These are phyloP conservation scores for Vanacampus margaritifer DNA, from an alignment of 2,113 vertebrate genomes.

Conservation along the genomic window DNA sequence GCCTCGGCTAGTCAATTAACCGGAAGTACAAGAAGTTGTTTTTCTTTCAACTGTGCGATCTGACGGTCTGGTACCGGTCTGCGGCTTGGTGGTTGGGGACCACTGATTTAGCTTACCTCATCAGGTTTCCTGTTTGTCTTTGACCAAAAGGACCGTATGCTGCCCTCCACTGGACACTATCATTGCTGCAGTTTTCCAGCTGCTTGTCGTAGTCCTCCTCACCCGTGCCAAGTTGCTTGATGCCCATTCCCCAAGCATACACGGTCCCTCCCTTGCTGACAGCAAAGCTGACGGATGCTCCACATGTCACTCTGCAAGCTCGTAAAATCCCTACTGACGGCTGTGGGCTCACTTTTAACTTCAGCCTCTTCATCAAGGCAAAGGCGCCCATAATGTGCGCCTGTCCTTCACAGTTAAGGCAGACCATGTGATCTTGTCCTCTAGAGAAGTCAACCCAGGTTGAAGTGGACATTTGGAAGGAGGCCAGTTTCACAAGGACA, in stretches of 20 bases:
- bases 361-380: conserved; percentile 80
- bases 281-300: conserved; percentile 86
- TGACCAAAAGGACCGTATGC: conserved; percentile 89
- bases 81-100: no score
- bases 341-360: conserved; percentile 81
- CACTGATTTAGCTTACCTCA: no score
- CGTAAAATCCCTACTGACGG: conserved; percentile 75
- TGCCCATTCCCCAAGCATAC: conserved; percentile 98
- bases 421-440: conserved; percentile 92
- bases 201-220: conserved; percentile 90
- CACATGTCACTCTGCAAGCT: conserved; percentile 78
- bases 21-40: no score
- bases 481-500: conserved; percentile 81
- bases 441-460: conserved; percentile 90
- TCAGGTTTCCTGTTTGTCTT: conserved; percentile 88
- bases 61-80: no score
- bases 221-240: conserved; percentile 93
- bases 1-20: no score
- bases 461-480: conserved; percentile 92
- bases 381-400: conserved; percentile 88
- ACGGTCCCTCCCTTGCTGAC: conserved; percentile 85
- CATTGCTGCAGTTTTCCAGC: conserved; percentile 87
- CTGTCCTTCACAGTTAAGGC: conserved; percentile 92
- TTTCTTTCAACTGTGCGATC: no score
- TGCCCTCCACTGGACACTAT: conserved; percentile 91